Conservation (phyloP, 2,888 invertebrate species). For the Tubulanus polymorphus region DNA sequence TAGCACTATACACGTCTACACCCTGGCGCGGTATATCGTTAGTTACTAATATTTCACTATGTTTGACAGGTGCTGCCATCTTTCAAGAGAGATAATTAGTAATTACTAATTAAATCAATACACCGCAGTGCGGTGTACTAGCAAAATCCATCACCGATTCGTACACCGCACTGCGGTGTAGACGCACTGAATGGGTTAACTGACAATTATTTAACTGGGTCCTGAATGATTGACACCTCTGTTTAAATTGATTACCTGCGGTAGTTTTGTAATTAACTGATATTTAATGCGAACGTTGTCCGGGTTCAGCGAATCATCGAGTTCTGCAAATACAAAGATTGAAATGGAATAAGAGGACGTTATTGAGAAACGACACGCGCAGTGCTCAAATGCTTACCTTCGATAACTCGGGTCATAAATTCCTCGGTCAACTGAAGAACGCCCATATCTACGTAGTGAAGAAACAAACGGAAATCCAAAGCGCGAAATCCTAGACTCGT, state of each 20-base stretch:
- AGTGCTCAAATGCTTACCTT: slow-evolving; percentile 22
- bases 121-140: too few relatives aligned
- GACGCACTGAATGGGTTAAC: too few relatives aligned
- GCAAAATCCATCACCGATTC: too few relatives aligned
- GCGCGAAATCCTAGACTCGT: slow-evolving; percentile 8
- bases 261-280: slow-evolving; percentile 34
- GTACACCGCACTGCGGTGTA: too few relatives aligned
- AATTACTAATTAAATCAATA: too few relatives aligned
- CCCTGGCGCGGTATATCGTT: too few relatives aligned
- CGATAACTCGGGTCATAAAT: slow-evolving; percentile 33
- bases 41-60: too few relatives aligned
- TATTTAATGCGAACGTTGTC: slow-evolving; percentile 28
- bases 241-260: slow-evolving; percentile 26
- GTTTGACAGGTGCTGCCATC: too few relatives aligned
- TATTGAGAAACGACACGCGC: background rate
- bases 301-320: slow-evolving; percentile 27
- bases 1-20: too few relatives aligned
- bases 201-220: background rate
- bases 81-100: too few relatives aligned
- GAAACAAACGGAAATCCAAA: slow-evolving; percentile 62
- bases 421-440: slow-evolving; percentile 71
- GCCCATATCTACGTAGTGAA: slow-evolving; percentile 78
- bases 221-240: too few relatives aligned
- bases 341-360: background rate
- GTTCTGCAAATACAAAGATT: slow-evolving; percentile 23